phyloP scores from a whole-genome alignment of 2,797 vertebrate genomes.

The Coluber constrictor region DNA sequence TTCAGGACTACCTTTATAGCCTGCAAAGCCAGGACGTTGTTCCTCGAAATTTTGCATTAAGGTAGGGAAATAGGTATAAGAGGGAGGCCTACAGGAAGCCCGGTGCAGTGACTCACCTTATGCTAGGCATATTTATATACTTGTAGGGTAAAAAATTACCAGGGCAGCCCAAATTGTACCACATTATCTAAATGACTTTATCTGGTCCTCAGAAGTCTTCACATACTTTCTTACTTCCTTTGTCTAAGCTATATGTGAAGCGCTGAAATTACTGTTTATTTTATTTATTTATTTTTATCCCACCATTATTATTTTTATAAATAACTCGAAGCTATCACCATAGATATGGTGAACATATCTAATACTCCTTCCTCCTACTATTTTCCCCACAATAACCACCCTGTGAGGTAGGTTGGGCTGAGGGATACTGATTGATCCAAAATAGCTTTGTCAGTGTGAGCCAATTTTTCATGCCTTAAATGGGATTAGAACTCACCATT shows the following conservation, averaged over 20 bases:
- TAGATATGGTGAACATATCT: not conserved
- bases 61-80: too few species aligned
- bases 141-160: not conserved
- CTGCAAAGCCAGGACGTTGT: not conserved
- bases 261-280: not conserved
- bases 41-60: not conserved
- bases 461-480: not conserved
- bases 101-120: not conserved
- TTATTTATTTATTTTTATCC: not conserved
- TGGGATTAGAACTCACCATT: not conserved
- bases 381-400: not conserved
- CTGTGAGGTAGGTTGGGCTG: too few species aligned
- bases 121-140: not conserved
- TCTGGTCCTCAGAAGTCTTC: not conserved
- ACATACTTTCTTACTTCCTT: not conserved
- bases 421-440: not conserved
- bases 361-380: not conserved
- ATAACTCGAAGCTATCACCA: not conserved
- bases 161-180: not conserved
- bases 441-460: not conserved
- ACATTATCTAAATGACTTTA: not conserved
- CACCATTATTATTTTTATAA: not conserved
- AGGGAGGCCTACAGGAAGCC: not conserved
- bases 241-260: not conserved
- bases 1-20: not conserved